Base-by-base conservation (phyloP, 1,140 invertebrate species). In the Bactericera cockerelli region DNA sequence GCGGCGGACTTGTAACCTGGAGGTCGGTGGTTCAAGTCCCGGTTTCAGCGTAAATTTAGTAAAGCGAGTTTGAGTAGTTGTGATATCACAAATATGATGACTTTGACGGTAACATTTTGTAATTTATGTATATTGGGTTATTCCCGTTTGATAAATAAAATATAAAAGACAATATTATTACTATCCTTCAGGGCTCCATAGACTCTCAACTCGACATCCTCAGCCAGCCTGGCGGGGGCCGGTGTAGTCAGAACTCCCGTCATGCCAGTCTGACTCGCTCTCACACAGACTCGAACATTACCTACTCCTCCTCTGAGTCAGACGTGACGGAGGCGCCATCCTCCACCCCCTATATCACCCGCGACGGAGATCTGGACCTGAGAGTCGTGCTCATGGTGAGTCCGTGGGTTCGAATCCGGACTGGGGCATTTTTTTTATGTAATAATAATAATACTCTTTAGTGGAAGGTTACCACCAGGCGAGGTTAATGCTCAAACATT, bases 281-380 rank as follows among this genome's bases (percentile, higher is more conserved):
- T 1, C 85, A 92, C 68, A 97, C 93, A 0, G 93, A 97, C 70
- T 93, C 91, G 0, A 92, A 95, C 65, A 96, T 97, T 39, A 86
- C 83, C 36, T 97, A 97, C 68, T 75, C 77, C 4, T 78, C 81
- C 1, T 76, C 79, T 26, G 84, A 87, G 63, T 86, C 91, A 64
- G 42, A 49, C 8, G 71, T 81, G 57, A 81, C 80, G 2, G 89
- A 95, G 75, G 90, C 89, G 1, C 80, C 91, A 0, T 96, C 94
- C 0, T 91, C 93, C 0, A 73, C 83, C 14, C 81, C 83, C 69
- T 99, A 97, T 65, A 96, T 98, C 26, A 95, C 93, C 26, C 84
- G 86, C 67, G 90, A 97, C 67, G 96, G 96, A 0, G 86, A 93
- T 67, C 83, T 99, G 39, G 89, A 96, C 71, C 81, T 90, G 62